These are phyloP conservation scores for Oceanites oceanicus DNA, from an alignment of 2,113 vertebrate genomes.

Conservation along the genomic window DNA sequence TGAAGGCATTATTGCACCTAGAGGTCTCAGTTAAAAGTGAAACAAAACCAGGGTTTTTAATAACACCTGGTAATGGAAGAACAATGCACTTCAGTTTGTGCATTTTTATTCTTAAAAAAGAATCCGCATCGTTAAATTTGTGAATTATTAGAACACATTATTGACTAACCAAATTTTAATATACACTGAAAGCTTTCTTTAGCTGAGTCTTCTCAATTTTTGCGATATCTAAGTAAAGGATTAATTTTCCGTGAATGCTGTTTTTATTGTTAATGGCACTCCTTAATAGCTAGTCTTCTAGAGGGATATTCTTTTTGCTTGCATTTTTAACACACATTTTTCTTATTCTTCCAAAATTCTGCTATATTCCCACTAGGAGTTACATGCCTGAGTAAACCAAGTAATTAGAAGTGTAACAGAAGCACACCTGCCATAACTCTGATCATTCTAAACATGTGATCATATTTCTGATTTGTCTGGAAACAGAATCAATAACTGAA, in stretches of 20 bases:
- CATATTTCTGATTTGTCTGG: neutral
- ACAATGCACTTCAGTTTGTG: neutral
- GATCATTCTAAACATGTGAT: neutral
- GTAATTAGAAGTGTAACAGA: conserved; percentile 3
- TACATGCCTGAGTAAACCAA: neutral
- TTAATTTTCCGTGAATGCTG: neutral
- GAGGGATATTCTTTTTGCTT: neutral
- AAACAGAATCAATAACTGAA: neutral
- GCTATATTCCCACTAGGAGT: neutral
- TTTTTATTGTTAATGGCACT: neutral
- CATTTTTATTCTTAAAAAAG: neutral
- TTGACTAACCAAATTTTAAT: neutral
- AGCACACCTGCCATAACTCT: neutral
- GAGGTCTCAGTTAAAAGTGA: neutral
- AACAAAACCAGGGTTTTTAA: neutral
- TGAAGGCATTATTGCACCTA: neutral
- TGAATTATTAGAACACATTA: neutral
- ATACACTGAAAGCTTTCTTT: neutral
- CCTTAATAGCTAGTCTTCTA: neutral
- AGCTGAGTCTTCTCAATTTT: neutral
- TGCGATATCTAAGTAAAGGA: neutral
- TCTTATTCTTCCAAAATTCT: neutral
- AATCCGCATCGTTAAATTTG: neutral
- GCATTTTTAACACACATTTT: neutral
- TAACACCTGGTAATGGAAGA: neutral